Conservation (phyloP, 1,140 invertebrate species). For the Linepithema humile region DNA sequence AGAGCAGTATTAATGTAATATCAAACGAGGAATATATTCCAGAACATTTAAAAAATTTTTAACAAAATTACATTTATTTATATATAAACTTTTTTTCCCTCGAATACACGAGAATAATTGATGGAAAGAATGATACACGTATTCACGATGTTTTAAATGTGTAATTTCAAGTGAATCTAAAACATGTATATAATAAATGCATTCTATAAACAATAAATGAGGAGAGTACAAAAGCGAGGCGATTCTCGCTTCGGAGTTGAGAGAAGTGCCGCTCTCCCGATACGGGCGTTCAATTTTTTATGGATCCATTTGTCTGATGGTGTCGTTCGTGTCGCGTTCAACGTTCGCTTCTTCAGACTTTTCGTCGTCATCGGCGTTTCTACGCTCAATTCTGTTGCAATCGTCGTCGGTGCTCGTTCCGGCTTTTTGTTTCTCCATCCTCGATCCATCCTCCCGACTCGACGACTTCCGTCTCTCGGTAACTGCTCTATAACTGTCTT, state of each 20-base stretch:
- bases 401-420: background rate
- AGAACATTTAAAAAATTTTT: background rate
- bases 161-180: slow-evolving; percentile 29
- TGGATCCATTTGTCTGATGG: background rate
- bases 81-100: background rate
- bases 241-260: background rate
- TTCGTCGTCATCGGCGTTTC: background rate
- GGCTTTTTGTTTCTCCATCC: background rate
- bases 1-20: background rate
- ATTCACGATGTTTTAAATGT: background rate
- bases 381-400: background rate
- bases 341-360: background rate
- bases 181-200: background rate
- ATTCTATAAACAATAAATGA: background rate
- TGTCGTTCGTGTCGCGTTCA: background rate
- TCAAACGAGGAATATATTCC: background rate
- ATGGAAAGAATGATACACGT: background rate
- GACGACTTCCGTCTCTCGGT: slow-evolving; percentile 42
- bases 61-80: background rate
- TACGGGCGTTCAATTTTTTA: background rate
- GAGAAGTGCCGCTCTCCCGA: background rate
- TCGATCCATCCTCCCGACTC: background rate
- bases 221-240: background rate
- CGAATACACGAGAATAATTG: background rate
- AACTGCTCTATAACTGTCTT: background rate